phyloP scores from a whole-genome alignment of 2,888 invertebrate species.

The Ceriagrion tenellum region DNA sequence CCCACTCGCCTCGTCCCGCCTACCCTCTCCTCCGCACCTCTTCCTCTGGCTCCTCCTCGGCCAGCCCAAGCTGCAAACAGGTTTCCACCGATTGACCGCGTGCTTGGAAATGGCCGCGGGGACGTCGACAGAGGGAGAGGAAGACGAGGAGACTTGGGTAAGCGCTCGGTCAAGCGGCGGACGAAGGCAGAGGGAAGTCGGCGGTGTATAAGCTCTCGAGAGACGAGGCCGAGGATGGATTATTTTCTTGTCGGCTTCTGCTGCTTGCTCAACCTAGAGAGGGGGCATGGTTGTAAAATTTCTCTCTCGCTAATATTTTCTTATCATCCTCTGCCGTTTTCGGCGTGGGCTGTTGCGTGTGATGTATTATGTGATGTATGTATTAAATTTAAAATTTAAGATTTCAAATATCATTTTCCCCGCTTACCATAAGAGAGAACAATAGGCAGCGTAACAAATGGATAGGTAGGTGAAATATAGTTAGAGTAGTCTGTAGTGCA shows the following conservation, averaged over 20 bases:
- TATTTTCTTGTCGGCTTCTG: background rate
- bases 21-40: no score
- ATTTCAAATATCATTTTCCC: no score
- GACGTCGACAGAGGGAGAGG: background rate
- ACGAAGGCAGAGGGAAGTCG: background rate
- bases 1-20: background rate
- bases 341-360: no score
- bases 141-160: no score
- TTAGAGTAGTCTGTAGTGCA: no score
- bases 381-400: no score
- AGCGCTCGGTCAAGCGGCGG: conserved; percentile 3
- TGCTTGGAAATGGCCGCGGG: conserved; percentile 53
- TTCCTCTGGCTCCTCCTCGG: background rate
- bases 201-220: background rate
- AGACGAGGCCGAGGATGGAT: no score
- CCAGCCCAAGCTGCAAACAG: conserved; percentile 35
- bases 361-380: no score
- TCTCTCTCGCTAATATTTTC: background rate
- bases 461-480: no score
- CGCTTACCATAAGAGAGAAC: no score
- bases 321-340: background rate
- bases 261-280: background rate
- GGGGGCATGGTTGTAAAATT: background rate
- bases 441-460: no score
- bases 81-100: conserved; percentile 49